These are phyloP conservation scores for Cricetomys ansorgei DNA, from an alignment of 2,113 vertebrate species.

Conservation along the genomic window DNA sequence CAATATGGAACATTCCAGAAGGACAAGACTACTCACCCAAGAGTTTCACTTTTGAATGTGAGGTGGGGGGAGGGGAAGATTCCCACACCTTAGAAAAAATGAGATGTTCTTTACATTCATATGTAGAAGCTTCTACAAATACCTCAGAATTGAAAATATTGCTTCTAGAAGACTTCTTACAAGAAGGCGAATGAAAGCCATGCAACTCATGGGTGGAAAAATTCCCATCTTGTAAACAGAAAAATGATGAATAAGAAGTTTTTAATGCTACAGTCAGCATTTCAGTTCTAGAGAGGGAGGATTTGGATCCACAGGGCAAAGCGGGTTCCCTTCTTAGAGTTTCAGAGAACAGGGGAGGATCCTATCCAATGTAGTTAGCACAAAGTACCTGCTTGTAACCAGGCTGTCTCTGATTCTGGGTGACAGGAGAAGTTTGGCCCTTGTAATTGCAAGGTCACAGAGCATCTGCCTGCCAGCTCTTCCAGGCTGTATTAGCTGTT, in stretches of 20 bases:
- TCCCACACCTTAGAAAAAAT: background rate
- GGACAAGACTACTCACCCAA: no score
- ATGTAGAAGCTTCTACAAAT: background rate
- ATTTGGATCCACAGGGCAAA: background rate
- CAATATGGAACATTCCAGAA: background rate
- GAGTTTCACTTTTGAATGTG: background rate
- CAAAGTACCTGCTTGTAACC: background rate
- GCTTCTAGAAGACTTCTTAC: background rate
- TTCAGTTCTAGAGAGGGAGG: background rate
- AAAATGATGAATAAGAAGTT: background rate
- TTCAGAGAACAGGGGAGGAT: background rate
- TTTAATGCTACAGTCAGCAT: background rate
- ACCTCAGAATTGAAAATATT: background rate
- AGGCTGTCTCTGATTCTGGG: background rate
- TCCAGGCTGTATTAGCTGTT: background rate
- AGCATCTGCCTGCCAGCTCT: background rate
- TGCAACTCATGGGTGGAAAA: background rate
- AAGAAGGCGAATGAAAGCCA: background rate
- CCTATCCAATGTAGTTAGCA: background rate
- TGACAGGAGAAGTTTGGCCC: background rate
- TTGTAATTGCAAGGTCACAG: background rate
- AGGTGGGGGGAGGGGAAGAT: background rate
- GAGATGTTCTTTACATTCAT: background rate
- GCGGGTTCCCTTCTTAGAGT: background rate
- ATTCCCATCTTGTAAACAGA: background rate